Percentiles rank a stretch among this genome's conserved stretches.
Conservation (phyloP, 2,113 vertebrate genomes). For the Reinhardtius hippoglossoides region DNA sequence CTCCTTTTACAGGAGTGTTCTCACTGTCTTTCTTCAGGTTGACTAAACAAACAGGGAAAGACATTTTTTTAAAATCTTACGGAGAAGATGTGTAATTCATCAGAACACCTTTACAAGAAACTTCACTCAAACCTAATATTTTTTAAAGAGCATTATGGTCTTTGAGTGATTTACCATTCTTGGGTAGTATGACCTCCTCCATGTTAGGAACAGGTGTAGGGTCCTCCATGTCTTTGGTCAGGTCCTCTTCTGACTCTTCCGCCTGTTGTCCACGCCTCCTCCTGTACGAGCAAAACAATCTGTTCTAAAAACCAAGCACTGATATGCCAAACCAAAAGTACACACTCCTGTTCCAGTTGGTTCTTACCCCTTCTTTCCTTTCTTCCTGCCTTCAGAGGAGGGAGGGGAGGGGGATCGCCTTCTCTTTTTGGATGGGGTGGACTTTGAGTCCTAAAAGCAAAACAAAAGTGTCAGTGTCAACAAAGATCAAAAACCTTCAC, state of each 20-base stretch:
- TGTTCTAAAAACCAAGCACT: not conserved
- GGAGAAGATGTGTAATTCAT: not conserved
- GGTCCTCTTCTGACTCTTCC: constrained; percentile 93
- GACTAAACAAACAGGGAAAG: constrained; percentile 76
- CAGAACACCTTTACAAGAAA: too few species aligned
- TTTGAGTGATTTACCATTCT: constrained; percentile 86
- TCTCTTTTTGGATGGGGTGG: constrained; percentile 88
- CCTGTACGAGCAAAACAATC: constrained; percentile 57
- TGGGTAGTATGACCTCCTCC: constrained; percentile 95
- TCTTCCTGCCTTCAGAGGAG: constrained; percentile 90
- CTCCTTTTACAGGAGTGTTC: constrained; percentile 97
- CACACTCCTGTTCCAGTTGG: not conserved
- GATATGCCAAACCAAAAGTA: not conserved
- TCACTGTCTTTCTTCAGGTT: constrained; percentile 99
- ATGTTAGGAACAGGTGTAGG: constrained; percentile 96
- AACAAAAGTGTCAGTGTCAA: not conserved
- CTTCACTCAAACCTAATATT: not conserved
- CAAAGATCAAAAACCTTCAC: not conserved
- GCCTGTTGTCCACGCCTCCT: constrained; percentile 91
- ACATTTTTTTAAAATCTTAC: not conserved
- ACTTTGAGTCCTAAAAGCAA: constrained; percentile 85
- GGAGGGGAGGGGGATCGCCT: constrained; percentile 93
- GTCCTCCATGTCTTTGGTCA: constrained; percentile 99
- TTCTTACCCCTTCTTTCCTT: constrained; percentile 93
- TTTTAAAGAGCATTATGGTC: not conserved